Evolutionary conservation across 2,797 vertebrate genomes (phyloP).

Genomic region (Euthynnus affinis): DNA sequence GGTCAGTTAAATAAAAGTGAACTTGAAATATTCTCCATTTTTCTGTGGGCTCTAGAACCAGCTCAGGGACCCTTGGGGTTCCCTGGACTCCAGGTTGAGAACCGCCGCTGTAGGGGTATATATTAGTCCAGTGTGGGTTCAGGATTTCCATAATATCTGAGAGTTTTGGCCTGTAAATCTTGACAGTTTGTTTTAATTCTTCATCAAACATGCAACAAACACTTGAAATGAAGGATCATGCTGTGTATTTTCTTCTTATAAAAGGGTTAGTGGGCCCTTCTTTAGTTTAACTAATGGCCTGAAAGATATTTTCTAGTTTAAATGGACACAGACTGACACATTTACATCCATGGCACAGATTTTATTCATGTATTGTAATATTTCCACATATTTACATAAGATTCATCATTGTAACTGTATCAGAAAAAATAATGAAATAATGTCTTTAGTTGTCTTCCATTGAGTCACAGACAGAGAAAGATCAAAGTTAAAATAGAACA

Average conservation of each 20-base stretch:
- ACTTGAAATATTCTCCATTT: too few relatives aligned
- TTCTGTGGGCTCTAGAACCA: too few relatives aligned
- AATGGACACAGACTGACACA: neutral
- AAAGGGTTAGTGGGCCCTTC: neutral
- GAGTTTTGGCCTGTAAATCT: neutral
- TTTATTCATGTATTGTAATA: constrained; percentile 12
- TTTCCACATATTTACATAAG: constrained; percentile 1
- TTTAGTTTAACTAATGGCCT: neutral
- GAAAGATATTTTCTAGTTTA: neutral
- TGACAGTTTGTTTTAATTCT: neutral
- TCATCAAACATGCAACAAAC: neutral
- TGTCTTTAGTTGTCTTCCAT: neutral
- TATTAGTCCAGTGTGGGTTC: neutral
- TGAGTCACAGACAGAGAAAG: neutral
- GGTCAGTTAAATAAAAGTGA: too few relatives aligned
- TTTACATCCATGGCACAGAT: neutral
- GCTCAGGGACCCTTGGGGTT: too few relatives aligned
- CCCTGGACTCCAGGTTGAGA: too few relatives aligned
- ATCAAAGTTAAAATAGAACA: neutral
- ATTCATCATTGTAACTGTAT: neutral
- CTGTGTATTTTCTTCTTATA: neutral
- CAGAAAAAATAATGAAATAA: neutral
- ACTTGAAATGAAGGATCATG: neutral
- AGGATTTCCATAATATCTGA: neutral
- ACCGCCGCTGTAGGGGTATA: too few relatives aligned